These are phyloP conservation scores for Diplosoma virens DNA, from an alignment of 23 tunicate species.

Conservation along the genomic window DNA sequence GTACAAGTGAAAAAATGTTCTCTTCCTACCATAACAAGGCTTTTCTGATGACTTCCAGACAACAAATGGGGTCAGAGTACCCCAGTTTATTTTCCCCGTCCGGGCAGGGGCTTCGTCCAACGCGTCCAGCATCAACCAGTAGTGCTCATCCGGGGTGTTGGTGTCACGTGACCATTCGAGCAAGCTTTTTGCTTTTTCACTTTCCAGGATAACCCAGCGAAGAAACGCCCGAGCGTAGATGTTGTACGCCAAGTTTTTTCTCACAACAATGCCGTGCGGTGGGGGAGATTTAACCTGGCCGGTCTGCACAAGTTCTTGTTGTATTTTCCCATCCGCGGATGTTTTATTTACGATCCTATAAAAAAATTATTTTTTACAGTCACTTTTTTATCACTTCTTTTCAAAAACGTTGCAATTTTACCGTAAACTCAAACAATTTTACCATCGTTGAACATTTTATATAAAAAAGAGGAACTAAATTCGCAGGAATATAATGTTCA, in stretches of 20 bases:
- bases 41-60: too few species aligned
- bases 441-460: too few species aligned
- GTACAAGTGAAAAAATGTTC: too few species aligned
- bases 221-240: slow-evolving; percentile 47
- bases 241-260: slow-evolving; percentile 69
- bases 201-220: slow-evolving; percentile 50
- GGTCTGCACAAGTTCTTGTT: slow-evolving; percentile 25
- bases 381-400: too few species aligned
- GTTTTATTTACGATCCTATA: slow-evolving; percentile 31
- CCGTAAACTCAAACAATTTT: too few species aligned
- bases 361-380: too few species aligned
- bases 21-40: too few species aligned
- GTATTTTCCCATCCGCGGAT: slow-evolving; percentile 2
- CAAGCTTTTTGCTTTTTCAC: slow-evolving; percentile 40
- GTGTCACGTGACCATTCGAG: slow-evolving; percentile 74
- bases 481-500: too few species aligned
- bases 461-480: too few species aligned
- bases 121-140: slow-evolving; percentile 54
- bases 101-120: slow-evolving; percentile 48
- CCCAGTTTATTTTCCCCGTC: background rate
- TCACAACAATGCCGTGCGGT: slow-evolving; percentile 55
- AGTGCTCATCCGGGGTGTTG: slow-evolving; percentile 67
- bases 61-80: background rate
- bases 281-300: slow-evolving; percentile 24
- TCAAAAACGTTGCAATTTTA: too few species aligned